phyloP scores from a whole-genome alignment of 2,113 vertebrate species.

The Manacus vitellinus region DNA sequence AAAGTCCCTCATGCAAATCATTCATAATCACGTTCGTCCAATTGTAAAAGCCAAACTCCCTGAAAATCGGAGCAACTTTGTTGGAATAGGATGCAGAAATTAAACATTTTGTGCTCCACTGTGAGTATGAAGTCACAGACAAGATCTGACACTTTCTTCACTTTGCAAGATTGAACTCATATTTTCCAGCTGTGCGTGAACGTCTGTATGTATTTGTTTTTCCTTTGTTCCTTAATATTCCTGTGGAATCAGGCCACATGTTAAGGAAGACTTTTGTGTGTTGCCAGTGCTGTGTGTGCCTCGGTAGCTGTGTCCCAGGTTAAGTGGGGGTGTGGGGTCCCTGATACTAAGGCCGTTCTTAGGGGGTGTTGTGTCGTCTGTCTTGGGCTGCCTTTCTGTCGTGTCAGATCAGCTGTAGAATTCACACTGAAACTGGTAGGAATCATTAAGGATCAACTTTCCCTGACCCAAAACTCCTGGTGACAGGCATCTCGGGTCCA shows the following conservation, averaged over 20 bases:
- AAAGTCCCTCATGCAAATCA: constrained; percentile 70
- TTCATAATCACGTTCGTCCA: not conserved
- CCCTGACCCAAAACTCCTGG: not conserved
- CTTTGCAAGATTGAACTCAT: not conserved
- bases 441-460: not conserved
- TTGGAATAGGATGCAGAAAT: constrained; percentile 11
- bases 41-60: constrained; percentile 20
- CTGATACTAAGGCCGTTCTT: not conserved
- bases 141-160: not conserved
- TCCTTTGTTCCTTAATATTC: not conserved
- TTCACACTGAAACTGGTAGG: not conserved
- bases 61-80: constrained; percentile 19
- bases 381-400: not conserved
- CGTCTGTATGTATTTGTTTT: not conserved
- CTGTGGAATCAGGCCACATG: not conserved
- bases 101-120: not conserved
- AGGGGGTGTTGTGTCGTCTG: not conserved
- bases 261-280: not conserved
- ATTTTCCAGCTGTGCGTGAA: not conserved
- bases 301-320: not conserved
- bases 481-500: accelerated
- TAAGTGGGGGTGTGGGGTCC: not conserved
- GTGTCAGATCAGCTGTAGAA: not conserved
- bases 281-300: not conserved
- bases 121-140: not conserved